These are phyloP conservation scores for Threskiornis aethiopicus DNA, from an alignment of 2,797 vertebrate genomes.

Conservation along the genomic window DNA sequence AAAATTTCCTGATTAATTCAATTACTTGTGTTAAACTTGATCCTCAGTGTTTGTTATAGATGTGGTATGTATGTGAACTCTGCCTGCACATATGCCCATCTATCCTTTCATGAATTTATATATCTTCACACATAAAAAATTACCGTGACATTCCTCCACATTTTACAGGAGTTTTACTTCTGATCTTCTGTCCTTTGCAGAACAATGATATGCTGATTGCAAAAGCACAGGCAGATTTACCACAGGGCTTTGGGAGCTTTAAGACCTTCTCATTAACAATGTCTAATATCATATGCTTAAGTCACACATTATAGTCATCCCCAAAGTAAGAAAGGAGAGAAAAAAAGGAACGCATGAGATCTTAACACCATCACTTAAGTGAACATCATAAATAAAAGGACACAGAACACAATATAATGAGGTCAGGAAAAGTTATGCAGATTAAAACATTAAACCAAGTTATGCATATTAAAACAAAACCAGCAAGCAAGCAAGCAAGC, in stretches of 20 bases:
- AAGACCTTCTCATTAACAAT: background rate
- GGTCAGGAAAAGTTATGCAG: background rate
- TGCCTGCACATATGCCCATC: background rate
- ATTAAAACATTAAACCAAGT: too few relatives aligned
- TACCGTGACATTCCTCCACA: background rate
- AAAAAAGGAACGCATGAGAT: background rate
- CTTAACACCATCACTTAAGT: background rate
- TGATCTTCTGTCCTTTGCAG: background rate
- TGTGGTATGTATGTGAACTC: background rate
- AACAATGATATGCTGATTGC: background rate
- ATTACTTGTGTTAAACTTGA: background rate
- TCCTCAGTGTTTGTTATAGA: background rate
- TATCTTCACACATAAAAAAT: background rate
- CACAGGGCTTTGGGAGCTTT: rapidly evolving
- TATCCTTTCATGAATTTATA: background rate
- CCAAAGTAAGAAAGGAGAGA: background rate
- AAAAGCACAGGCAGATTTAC: background rate
- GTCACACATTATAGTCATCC: background rate
- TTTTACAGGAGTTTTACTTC: background rate
- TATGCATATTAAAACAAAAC: background rate
- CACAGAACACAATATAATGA: background rate
- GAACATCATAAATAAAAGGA: background rate
- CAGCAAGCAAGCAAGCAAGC: too few relatives aligned
- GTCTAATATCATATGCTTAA: background rate
- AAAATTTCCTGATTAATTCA: background rate